phyloP scores from a whole-genome alignment of 2,888 invertebrate species.

The Nomada fucata region DNA sequence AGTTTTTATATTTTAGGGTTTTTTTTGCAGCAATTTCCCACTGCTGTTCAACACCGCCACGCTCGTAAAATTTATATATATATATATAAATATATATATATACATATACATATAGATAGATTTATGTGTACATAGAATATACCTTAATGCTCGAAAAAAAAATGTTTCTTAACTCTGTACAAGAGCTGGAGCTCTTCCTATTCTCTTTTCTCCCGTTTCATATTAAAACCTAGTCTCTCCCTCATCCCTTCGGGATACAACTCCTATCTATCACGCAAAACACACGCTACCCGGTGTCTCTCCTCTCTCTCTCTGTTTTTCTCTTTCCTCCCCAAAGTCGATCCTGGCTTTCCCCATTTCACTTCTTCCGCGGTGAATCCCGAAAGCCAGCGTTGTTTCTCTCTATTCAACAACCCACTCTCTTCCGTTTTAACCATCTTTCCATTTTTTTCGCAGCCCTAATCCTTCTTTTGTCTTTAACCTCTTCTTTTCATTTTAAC shows the following conservation, averaged over 20 bases:
- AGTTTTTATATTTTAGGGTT: neutral
- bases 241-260: slow-evolving; percentile 43
- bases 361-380: slow-evolving; percentile 12
- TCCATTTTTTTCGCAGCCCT: slow-evolving; percentile 42
- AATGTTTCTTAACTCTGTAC: slow-evolving; percentile 74
- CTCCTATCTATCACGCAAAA: slow-evolving; percentile 22
- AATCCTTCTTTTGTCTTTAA: slow-evolving; percentile 24
- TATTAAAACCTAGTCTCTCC: slow-evolving; percentile 52
- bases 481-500: neutral
- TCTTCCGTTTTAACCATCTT: neutral
- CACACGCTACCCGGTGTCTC: slow-evolving; percentile 35
- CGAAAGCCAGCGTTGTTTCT: slow-evolving; percentile 62
- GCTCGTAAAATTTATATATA: too few relatives aligned
- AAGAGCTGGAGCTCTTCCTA: slow-evolving; percentile 68
- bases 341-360: slow-evolving; percentile 55
- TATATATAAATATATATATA: too few relatives aligned
- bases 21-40: neutral
- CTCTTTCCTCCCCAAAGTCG: slow-evolving; percentile 47
- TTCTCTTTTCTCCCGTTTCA: slow-evolving; percentile 1
- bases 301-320: slow-evolving; percentile 41
- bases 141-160: slow-evolving; percentile 74
- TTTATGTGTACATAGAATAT: slow-evolving; percentile 69
- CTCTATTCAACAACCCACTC: neutral
- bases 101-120: slow-evolving; percentile 39
- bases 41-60: slow-evolving; percentile 44